Evolutionary conservation across 2,797 vertebrate species (phyloP), one percentile per base, ranked within the genome.

Genomic region (Pseudochaenichthys georgianus): DNA sequence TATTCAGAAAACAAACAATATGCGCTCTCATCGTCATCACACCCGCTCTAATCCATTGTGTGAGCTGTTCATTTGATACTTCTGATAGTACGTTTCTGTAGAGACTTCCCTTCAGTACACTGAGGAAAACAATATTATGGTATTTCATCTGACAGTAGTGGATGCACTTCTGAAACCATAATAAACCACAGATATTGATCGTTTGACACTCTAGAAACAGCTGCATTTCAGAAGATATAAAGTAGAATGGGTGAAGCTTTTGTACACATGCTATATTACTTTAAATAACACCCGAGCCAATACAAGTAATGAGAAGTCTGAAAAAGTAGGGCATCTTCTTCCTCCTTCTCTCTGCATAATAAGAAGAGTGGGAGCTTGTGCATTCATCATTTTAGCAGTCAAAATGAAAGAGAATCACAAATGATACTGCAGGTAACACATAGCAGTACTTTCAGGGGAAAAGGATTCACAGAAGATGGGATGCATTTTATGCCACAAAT

Each of bases 271-370:
- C 57, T 43, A 60, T 51, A 38, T 70, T 17, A 71, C 70, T 75
- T 66, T 80, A 87, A 86, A 85, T 86, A 87, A 77, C 48, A 50
- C 64, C 50, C 1, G 31, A 77, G 48, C 58, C 34, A 69, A 65
- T 71, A 86, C 55, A 72, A 76, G 38, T 68, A 82, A 87, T 72
- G 68, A 87, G 73, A 66, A 67, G 73, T 75, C 47, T 72, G 1
- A 23, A 80, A 78, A 85, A 83, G 50, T 83, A 81, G 87, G 77
- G 23, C 70, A 80, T 61, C 67, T 53, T 73, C 34, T 13, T 66
- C 12, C 7, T 64, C 28, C 55, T 34, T 48, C 43, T 73, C n/a
- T 28, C 34, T 46, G 58, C 34, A 65, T 62, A 51, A 73, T 48
- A 34, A 43, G 23, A n/a, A 66, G 54, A 72, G 62, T 23, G 28